Evolutionary conservation across 2,888 invertebrate species (phyloP).

Genomic region (Hofmannophila pseudospretella): DNA sequence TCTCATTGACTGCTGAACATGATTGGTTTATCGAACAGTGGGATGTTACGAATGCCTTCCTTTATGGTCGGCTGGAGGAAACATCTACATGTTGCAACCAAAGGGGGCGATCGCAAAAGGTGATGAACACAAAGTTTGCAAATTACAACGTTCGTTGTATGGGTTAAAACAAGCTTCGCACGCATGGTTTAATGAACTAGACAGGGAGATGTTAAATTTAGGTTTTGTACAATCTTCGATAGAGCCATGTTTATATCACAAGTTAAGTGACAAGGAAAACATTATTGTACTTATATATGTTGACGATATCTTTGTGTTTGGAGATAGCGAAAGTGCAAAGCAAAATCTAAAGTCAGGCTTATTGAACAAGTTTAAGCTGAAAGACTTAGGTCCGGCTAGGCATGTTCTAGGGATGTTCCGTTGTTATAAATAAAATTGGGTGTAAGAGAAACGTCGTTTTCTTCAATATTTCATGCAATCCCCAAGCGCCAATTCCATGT

Average conservation of each 20-base stretch:
- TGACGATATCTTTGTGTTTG: no score
- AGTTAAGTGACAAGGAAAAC: no score
- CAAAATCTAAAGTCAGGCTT: no score
- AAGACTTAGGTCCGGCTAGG: no score
- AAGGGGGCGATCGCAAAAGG: slow-evolving; percentile 2
- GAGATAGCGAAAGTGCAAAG: no score
- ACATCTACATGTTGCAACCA: slow-evolving; percentile 11
- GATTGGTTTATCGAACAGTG: slow-evolving; percentile 5
- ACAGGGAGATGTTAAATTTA: slow-evolving; percentile 3
- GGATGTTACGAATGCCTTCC: slow-evolving; percentile 12
- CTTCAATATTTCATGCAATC: no score
- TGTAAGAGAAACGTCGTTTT: no score
- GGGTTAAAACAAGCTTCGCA: slow-evolving; percentile 13
- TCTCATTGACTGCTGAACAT: slow-evolving; percentile 8
- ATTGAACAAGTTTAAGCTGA: no score
- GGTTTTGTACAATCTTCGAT: slow-evolving; percentile 7
- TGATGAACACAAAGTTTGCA: slow-evolving; percentile 7
- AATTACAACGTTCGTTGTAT: slow-evolving; percentile 12
- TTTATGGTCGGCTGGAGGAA: slow-evolving; percentile 10
- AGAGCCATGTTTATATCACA: slow-evolving; percentile 11
- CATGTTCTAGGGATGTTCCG: no score
- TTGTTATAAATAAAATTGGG: no score
- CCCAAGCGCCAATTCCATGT: no score
- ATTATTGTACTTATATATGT: no score
- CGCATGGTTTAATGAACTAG: slow-evolving; percentile 12